Percentiles rank a stretch among this genome's conserved stretches.
Evolutionary conservation across 1,140 invertebrate species (phyloP).

Genomic region (Leptopilina clavipes): DNA sequence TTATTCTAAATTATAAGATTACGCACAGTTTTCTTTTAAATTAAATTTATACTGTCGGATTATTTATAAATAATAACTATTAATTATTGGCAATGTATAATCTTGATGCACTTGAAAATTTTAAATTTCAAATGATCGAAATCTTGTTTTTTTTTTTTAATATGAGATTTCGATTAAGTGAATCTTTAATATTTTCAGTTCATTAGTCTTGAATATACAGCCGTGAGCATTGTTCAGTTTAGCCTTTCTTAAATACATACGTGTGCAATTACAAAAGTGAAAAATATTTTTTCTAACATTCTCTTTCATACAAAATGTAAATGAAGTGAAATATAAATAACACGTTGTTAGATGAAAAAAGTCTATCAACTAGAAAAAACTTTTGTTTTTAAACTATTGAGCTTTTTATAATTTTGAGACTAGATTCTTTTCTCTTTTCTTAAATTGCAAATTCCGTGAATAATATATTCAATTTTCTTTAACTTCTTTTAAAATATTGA

Average conservation of each 20-base stretch:
- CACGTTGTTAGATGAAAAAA: background rate
- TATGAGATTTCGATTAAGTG: background rate
- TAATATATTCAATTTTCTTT: background rate
- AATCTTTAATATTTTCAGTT: background rate
- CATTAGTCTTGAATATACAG: conserved; percentile 30
- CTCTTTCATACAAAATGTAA: conserved; percentile 13
- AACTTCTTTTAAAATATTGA: background rate
- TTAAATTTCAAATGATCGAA: conserved; percentile 12
- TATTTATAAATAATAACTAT: conserved; percentile 32
- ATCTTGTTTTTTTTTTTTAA: conserved; percentile 7
- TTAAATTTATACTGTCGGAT: conserved; percentile 8
- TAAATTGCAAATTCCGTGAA: background rate
- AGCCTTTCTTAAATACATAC: conserved; percentile 12
- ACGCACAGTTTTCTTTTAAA: background rate
- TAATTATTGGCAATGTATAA: conserved; percentile 14
- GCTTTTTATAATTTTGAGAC: background rate
- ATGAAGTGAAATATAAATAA: background rate
- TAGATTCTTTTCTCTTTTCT: background rate
- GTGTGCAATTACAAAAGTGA: conserved; percentile 14
- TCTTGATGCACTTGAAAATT: conserved; percentile 17
- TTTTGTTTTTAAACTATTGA: background rate
- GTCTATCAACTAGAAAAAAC: background rate
- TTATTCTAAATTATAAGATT: conserved; percentile 12
- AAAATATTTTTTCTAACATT: conserved; percentile 13
- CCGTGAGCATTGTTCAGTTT: conserved; percentile 25